Evolutionary conservation across 2,113 vertebrate genomes (phyloP), one percentile per base, ranked within the genome.

Genomic region (Tinamus guttatus): DNA sequence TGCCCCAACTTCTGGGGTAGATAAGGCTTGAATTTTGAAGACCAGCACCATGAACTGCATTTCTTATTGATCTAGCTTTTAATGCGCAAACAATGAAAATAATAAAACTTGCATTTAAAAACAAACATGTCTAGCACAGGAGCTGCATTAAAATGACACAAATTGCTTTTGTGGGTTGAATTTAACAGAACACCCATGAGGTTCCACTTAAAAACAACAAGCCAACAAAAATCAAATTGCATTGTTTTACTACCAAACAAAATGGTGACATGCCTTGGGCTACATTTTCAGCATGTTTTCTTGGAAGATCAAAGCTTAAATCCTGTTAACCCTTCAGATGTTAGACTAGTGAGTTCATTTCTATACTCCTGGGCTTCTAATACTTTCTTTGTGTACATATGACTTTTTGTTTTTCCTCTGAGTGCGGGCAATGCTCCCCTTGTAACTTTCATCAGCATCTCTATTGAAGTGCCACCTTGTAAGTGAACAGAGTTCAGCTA

Each of bases 181-280:
- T 91, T 96, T 95, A 89, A 91, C 97, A 97, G 95, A 95, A 96
- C 94, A 95, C 96, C 96, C 97, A 97, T 96, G 95, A 98, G 97
- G 96, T 98, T 98, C 95, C 97, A 97, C 93, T 98, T 97, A 98
- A 97, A 97, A 92, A 95, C 94, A 97, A 97, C 97, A 97, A 97
- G 94, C 92, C 94, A 93, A 97, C 96, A 95, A 97, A 95, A 96
- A 96, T 97, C 96, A 96, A 97, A 98, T 97, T 97, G 93, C 95
- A 97, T 97, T 97, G 97, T 97, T 98, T 97, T 97, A 98, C 96
- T 96, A 93, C 97, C 94, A 97, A 98, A 95, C 96, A 94, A 97
- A 97, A 97, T 97, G 96, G 97, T 97, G 97, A 89, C 94, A 11
- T 32, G 97, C 97, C 97, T 89, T 94, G 91, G 97, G 98, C 97